These are phyloP conservation scores for Myotis brandtii DNA, from an alignment of 2,113 vertebrate genomes.

Conservation along the genomic window DNA sequence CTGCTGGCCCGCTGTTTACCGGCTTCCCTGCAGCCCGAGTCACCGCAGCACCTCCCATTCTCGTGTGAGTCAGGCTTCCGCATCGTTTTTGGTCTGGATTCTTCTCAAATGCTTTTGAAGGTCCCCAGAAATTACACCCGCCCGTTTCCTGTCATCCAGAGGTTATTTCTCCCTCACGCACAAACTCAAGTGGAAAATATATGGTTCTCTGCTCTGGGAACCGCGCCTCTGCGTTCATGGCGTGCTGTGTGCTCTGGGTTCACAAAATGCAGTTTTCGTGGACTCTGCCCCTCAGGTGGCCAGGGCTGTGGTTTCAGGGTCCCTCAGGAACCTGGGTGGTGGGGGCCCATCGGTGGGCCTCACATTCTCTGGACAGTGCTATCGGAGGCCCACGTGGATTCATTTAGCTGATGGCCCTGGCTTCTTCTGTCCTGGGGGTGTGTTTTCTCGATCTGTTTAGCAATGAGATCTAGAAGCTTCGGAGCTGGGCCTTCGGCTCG, in stretches of 20 bases:
- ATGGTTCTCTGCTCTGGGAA: background rate
- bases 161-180: background rate
- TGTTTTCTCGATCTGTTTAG: background rate
- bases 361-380: background rate
- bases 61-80: slow-evolving; percentile 15
- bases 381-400: background rate
- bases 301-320: background rate
- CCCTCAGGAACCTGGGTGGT: background rate
- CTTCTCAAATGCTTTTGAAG: background rate
- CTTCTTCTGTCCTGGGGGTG: background rate
- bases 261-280: background rate
- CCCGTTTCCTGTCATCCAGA: background rate
- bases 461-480: background rate
- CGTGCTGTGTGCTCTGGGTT: background rate
- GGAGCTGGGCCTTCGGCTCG: background rate
- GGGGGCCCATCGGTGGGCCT: fast-evolving
- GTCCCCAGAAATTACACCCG: background rate
- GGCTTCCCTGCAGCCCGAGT: background rate
- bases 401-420: background rate
- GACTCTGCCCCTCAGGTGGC: background rate
- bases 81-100: background rate
- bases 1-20: background rate
- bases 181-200: background rate
- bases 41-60: background rate
- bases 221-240: background rate